These are phyloP conservation scores for Apteryx mantelli DNA, from an alignment of 2,113 vertebrate genomes.

Conservation along the genomic window DNA sequence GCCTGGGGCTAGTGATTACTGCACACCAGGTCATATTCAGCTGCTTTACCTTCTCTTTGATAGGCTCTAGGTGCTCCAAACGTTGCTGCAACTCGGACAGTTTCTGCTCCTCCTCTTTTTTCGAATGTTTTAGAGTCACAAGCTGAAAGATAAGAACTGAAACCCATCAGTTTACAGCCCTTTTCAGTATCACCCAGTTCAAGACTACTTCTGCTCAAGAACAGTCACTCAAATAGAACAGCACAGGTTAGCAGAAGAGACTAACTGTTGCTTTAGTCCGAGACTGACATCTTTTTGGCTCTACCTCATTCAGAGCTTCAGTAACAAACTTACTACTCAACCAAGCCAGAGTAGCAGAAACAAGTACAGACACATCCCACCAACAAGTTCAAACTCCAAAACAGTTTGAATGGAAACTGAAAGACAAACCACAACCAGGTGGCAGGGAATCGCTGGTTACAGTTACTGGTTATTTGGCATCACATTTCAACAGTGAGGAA, in stretches of 20 bases:
- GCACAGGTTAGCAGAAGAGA: neutral
- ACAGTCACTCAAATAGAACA: neutral
- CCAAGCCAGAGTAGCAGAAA: neutral
- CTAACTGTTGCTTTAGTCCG: neutral
- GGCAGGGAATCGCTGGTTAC: neutral
- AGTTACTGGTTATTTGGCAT: neutral
- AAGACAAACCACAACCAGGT: neutral
- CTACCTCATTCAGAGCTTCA: neutral
- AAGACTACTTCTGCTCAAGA: neutral
- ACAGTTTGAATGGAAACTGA: neutral
- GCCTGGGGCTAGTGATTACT: neutral
- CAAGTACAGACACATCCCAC: rapidly evolving
- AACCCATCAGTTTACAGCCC: neutral
- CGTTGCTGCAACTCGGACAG: constrained; percentile 63
- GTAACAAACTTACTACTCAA: neutral
- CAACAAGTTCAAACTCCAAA: rapidly evolving
- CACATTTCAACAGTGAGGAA: neutral
- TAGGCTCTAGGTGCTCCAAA: constrained; percentile 76
- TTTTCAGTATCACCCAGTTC: neutral
- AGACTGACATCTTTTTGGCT: neutral
- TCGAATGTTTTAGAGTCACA: constrained; percentile 60
- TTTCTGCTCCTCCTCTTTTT: constrained; percentile 77
- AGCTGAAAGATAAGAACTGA: constrained; percentile 65
- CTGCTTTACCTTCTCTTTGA: constrained; percentile 79
- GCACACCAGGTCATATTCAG: neutral